phyloP scores from a whole-genome alignment of 1,140 invertebrate genomes.

The Aphelinus certus region DNA sequence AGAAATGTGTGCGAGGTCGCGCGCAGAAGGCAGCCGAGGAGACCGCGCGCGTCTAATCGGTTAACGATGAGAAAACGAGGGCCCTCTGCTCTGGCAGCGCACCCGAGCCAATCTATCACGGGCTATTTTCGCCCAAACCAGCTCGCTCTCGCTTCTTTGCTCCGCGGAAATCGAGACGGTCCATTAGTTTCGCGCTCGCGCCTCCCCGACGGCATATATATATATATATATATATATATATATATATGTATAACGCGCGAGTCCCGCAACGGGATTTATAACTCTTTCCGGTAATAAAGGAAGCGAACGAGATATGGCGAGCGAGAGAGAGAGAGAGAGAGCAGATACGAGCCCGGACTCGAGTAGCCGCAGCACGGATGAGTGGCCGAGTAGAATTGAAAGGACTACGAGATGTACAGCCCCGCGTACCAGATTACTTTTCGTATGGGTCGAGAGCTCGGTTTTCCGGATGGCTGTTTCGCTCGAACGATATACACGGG shows the following conservation, averaged over 20 bases:
- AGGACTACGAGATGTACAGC: too few species aligned
- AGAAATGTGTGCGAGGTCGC: background rate
- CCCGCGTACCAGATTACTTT: too few species aligned
- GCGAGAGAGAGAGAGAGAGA: background rate
- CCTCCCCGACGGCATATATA: background rate
- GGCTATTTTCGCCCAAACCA: constrained; percentile 43
- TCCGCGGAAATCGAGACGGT: constrained; percentile 32
- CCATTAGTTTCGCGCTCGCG: constrained; percentile 27
- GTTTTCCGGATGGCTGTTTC: too few species aligned
- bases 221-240: background rate
- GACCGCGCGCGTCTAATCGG: constrained; percentile 37
- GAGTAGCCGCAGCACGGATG: background rate
- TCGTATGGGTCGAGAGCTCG: too few species aligned
- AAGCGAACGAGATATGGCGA: background rate
- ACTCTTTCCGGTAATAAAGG: constrained; percentile 36
- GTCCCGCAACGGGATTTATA: constrained; percentile 27
- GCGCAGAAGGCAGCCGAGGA: background rate
- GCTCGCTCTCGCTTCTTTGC: constrained; percentile 16
- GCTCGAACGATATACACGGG: too few species aligned
- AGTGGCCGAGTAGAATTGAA: constrained; percentile 2
- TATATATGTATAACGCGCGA: background rate
- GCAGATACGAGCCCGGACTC: background rate
- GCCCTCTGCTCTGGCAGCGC: constrained; percentile 26
- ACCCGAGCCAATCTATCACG: constrained; percentile 29
- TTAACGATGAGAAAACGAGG: constrained; percentile 57